These are phyloP conservation scores for Idris sp. DNA, from an alignment of 1,140 invertebrate species.

Conservation along the genomic window DNA sequence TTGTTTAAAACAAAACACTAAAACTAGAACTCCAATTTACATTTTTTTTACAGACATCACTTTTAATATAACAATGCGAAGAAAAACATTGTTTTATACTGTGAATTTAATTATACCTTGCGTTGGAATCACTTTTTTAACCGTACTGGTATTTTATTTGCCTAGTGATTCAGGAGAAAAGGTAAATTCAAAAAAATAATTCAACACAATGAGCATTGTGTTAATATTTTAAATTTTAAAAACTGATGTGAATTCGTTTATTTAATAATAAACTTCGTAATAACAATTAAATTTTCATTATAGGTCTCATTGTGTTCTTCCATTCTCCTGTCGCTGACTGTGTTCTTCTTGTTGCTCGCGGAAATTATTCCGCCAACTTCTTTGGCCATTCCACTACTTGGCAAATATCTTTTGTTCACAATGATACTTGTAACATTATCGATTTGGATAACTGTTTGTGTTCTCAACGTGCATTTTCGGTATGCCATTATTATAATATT, in stretches of 20 bases:
- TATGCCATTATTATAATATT: too few relatives aligned
- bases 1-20: too few relatives aligned
- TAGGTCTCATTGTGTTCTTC: conserved; percentile 96
- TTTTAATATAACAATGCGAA: conserved; percentile 95
- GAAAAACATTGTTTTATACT: conserved; percentile 95
- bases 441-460: conserved; percentile 97
- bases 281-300: conserved; percentile 2
- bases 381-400: conserved; percentile 96
- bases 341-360: conserved; percentile 97
- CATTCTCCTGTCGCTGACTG: conserved; percentile 97
- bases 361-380: conserved; percentile 99
- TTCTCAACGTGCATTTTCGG: conserved; percentile 98
- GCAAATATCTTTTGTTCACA: conserved; percentile 97
- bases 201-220: too few relatives aligned
- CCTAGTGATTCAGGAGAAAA: conserved; percentile 98
- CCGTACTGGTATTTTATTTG: conserved; percentile 96
- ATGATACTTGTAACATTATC: conserved; percentile 98
- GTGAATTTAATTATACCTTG: conserved; percentile 94
- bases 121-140: conserved; percentile 94
- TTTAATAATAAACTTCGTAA: not conserved
- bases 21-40: too few relatives aligned
- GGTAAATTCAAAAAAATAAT: conserved; percentile 73
- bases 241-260: too few relatives aligned
- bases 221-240: not conserved
- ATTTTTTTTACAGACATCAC: conserved; percentile 88